Percentiles rank a stretch among this genome's conserved stretches.
Conservation (phyloP, 1,140 invertebrate genomes). For the Drosophila sturtevanti region DNA sequence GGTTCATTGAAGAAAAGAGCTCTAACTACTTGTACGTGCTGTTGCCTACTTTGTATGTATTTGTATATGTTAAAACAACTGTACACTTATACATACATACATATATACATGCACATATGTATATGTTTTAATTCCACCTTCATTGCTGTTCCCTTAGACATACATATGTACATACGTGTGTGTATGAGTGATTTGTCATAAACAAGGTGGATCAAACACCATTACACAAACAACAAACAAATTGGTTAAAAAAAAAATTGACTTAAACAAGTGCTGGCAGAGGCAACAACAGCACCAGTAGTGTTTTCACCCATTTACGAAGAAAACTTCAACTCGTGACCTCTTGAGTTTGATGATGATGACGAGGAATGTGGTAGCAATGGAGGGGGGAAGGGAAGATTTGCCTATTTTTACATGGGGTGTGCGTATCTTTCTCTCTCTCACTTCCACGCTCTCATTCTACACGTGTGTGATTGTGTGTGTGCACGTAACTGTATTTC, state of each 20-base stretch:
- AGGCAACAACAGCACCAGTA: constrained; percentile 48
- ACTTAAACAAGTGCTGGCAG: constrained; percentile 9
- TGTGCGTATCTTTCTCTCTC: constrained; percentile 15
- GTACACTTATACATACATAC: background rate
- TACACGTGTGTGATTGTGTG: constrained; percentile 29
- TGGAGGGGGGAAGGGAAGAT: constrained; percentile 33
- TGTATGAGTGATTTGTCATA: constrained; percentile 51
- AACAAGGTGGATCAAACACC: constrained; percentile 53
- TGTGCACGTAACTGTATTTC: constrained; percentile 74
- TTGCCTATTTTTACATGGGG: constrained; percentile 72
- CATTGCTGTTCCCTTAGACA: background rate
- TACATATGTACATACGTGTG: background rate
- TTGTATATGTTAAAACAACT: background rate
- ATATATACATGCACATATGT: background rate
- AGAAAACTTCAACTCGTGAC: constrained; percentile 77
- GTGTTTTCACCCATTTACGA: constrained; percentile 32
- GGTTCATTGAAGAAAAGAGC: background rate
- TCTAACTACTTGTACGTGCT: constrained; percentile 28
- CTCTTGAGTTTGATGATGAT: constrained; percentile 44
- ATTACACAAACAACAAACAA: constrained; percentile 29
- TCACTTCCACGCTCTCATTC: background rate
- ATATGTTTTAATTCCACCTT: constrained; percentile 1
- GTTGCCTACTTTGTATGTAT: constrained; percentile 6
- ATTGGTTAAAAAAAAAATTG: constrained; percentile 3
- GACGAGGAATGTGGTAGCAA: constrained; percentile 3